These are phyloP conservation scores for Pheucticus melanocephalus DNA, from an alignment of 2,113 vertebrate species.

Conservation along the genomic window DNA sequence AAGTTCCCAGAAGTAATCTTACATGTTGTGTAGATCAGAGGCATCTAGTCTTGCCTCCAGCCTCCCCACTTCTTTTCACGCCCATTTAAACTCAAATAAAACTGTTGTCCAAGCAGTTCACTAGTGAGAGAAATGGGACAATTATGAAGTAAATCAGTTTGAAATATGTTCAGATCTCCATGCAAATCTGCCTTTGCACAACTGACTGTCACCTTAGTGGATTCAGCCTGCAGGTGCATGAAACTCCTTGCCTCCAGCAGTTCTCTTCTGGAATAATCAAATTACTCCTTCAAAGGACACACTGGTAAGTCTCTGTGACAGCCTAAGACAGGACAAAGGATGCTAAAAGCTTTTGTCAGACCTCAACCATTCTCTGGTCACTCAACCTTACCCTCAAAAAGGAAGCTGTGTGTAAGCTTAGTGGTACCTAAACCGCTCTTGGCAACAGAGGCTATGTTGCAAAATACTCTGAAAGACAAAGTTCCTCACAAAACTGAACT, in stretches of 20 bases:
- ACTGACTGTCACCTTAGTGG: neutral
- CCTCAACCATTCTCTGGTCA: constrained; percentile 21
- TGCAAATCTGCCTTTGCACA: neutral
- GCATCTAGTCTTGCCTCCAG: neutral
- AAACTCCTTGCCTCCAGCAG: neutral
- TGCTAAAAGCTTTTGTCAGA: constrained; percentile 33
- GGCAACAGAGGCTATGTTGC: neutral
- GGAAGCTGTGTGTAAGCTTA: neutral
- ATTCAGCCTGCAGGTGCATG: neutral
- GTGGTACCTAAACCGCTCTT: neutral
- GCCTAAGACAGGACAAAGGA: neutral
- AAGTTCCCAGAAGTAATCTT: neutral
- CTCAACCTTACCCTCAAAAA: neutral
- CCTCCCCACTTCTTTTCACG: neutral
- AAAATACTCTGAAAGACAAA: neutral
- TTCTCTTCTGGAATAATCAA: constrained; percentile 29
- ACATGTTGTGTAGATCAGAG: neutral
- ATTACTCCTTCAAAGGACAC: neutral
- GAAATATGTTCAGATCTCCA: neutral
- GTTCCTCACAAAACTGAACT: neutral
- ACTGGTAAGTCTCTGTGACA: constrained; percentile 35
- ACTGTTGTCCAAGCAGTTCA: neutral
- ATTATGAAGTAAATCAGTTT: neutral
- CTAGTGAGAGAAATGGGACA: neutral
- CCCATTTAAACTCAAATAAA: constrained; percentile 7